Evolutionary conservation across 1,140 invertebrate genomes (phyloP), one percentile per base, ranked within the genome.

Genomic region (Tetranychus cinnabarinus): DNA sequence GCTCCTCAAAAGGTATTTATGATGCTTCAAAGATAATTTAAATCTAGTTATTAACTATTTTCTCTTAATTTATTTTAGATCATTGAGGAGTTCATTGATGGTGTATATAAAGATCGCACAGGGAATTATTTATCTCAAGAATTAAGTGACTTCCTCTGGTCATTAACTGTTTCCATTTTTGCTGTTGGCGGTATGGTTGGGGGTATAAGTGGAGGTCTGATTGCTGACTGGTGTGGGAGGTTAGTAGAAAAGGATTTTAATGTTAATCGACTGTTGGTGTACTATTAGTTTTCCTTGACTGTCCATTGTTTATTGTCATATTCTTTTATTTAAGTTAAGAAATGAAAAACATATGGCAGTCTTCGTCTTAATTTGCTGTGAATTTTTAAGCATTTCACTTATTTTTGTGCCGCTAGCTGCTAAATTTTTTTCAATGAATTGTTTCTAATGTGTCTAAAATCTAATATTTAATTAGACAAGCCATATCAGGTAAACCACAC

Each of bases 121-220:
- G 81, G 80, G 8, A 77, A 79, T 67, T 79, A 81, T 65, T 80
- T 88, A 63, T 77, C 77, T 34, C 80, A 83, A 50, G 80, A 81
- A 52, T 76, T 77, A 54, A 79, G 81, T 60, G 79, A 83, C 64
- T 79, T 81, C 64, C 72, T 92, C 36, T 93, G 88, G 75, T 86
- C 88, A 50, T 75, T 93, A 63, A 87, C 88, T 36, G 90, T 96
- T 37, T 85, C 87, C 66, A 87, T 93, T 73, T 95, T 93, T 72
- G 88, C 88, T 62, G 83, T 95, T 66, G 90, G 90, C 42, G 90
- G 90, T 57, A 93, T 95, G 88, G 75, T 95, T 63, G 90, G 90
- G 60, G 90, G 89, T 63, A 85, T 93, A 67, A 80, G 83, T 68
- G 89, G 88, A 37, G 88, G 88, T 59, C 85, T 82, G 74, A 80